A percentile compares a stretch with the other conserved stretches of the same genome.
phyloP scores from a whole-genome alignment of 2,113 vertebrate species.

The Oryzias melastigma region DNA sequence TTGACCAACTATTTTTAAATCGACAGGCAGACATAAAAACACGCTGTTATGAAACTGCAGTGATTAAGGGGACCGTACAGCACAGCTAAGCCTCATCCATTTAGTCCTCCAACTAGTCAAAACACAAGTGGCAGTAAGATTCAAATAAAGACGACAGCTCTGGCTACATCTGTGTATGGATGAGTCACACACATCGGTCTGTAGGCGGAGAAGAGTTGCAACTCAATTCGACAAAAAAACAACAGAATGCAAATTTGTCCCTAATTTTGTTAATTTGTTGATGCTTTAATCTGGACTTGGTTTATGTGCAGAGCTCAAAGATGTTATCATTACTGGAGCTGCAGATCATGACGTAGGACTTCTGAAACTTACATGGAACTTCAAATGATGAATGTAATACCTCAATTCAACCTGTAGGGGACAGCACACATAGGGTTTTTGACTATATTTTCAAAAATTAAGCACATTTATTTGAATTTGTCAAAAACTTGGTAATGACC shows the following conservation, averaged over 20 bases:
- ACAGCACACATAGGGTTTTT: too few relatives aligned
- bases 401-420: too few relatives aligned
- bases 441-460: too few relatives aligned
- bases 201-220: constrained; percentile 10
- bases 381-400: too few relatives aligned
- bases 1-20: constrained; percentile 46
- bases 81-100: constrained; percentile 3
- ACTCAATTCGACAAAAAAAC: constrained; percentile 6
- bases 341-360: too few relatives aligned
- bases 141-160: constrained; percentile 4
- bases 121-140: constrained; percentile 19
- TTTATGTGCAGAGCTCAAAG: not conserved
- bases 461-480: too few relatives aligned
- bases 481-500: too few relatives aligned
- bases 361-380: too few relatives aligned
- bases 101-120: constrained; percentile 12
- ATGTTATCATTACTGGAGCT: too few relatives aligned
- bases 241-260: not conserved
- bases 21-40: constrained; percentile 36
- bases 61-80: constrained; percentile 30
- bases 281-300: not conserved
- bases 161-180: constrained; percentile 20
- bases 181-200: constrained; percentile 22
- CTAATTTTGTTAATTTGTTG: not conserved
- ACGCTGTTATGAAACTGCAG: constrained; percentile 32